Percentiles rank a stretch among this genome's conserved stretches.
phyloP scores from a whole-genome alignment of 1,140 invertebrate genomes.

The Brachionus calyciflorus region DNA sequence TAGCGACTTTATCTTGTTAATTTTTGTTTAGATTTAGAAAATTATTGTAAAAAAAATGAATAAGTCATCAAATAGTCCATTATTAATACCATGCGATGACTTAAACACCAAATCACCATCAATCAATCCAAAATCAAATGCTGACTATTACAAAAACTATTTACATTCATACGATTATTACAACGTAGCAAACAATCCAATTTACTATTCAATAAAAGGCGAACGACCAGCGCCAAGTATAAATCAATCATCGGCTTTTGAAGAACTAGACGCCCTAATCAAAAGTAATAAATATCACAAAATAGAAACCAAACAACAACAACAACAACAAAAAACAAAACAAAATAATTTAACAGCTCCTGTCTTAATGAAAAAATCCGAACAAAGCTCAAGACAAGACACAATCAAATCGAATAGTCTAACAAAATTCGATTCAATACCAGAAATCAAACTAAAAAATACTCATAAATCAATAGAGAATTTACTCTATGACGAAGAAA shows the following conservation, averaged over 20 bases:
- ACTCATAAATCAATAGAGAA: constrained; percentile 16
- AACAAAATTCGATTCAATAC: not conserved
- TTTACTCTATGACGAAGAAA: not conserved
- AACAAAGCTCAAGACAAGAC: not conserved
- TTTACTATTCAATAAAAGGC: constrained; percentile 4
- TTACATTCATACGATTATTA: not conserved
- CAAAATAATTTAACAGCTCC: not conserved
- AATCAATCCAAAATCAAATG: not conserved
- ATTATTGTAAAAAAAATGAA: too few species aligned
- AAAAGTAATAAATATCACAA: constrained; percentile 3
- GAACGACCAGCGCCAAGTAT: not conserved
- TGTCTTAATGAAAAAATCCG: not conserved
- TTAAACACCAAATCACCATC: not conserved
- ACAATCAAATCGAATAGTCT: not conserved
- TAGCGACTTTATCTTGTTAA: too few species aligned
- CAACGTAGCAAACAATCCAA: not conserved
- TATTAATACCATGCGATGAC: too few species aligned
- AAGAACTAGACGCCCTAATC: constrained; percentile 2
- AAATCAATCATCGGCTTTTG: not conserved
- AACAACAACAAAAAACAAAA: not conserved
- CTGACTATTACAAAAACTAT: constrained; percentile 7
- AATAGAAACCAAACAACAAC: not conserved
- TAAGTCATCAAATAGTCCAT: too few species aligned
- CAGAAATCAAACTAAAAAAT: constrained; percentile 6
- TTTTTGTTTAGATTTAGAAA: too few species aligned